Conservation (phyloP, 2,113 vertebrate genomes). For the Alethe castanea region DNA sequence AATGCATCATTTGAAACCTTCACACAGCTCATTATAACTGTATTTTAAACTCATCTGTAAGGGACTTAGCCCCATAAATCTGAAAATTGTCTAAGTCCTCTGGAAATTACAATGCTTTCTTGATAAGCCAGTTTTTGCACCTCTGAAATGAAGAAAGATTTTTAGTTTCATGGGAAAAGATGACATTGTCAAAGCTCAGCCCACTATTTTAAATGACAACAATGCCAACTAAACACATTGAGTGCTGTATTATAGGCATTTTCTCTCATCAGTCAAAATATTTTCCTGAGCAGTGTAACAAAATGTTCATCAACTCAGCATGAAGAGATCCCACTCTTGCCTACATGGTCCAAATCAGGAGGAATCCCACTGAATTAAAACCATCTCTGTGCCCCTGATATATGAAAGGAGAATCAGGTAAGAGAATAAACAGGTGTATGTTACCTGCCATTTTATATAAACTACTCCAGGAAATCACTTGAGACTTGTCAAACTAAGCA, state of each 20-base stretch:
- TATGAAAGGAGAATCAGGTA: background rate
- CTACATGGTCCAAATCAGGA: background rate
- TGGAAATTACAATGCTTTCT: background rate
- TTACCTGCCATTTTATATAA: slow-evolving; percentile 6
- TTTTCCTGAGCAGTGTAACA: slow-evolving; percentile 32
- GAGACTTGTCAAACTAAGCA: slow-evolving; percentile 23
- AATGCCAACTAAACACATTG: accelerated
- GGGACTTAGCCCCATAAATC: slow-evolving; percentile 4
- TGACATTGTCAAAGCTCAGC: background rate
- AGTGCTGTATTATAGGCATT: background rate
- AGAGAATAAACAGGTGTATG: slow-evolving; percentile 16
- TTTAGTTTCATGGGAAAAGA: background rate
- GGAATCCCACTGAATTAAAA: background rate
- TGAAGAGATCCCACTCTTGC: background rate
- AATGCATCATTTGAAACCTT: background rate
- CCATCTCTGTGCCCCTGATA: accelerated
- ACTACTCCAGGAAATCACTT: slow-evolving; percentile 28
- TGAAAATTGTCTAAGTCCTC: background rate
- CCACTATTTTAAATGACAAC: background rate
- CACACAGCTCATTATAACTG: background rate
- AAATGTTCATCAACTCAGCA: slow-evolving; percentile 2
- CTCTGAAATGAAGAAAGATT: background rate
- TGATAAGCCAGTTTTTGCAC: background rate
- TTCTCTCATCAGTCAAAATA: slow-evolving; percentile 2
- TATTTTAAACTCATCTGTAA: background rate